A percentile compares a stretch with the other conserved stretches of the same genome.
Conservation (phyloP, 2,797 vertebrate genomes). For the Chaetophractus vellerosus region DNA sequence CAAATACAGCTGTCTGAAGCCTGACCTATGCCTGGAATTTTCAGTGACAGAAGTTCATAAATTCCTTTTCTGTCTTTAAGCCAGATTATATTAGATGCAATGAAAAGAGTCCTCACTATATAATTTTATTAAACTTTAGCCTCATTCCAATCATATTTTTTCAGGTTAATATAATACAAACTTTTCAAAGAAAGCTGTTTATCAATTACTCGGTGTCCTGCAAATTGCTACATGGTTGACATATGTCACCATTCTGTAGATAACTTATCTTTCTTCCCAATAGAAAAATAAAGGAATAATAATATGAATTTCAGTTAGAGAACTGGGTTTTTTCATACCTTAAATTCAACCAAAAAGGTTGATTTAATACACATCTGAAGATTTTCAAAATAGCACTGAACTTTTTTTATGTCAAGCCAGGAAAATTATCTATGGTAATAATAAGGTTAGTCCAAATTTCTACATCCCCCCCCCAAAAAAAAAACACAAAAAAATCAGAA, state of each 20-base stretch:
- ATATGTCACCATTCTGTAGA: not conserved
- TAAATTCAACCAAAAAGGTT: slow-evolving; percentile 59
- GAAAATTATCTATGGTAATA: slow-evolving; percentile 31
- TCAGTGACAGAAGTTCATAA: slow-evolving; percentile 29
- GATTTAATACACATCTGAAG: slow-evolving; percentile 27
- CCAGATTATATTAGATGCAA: not conserved
- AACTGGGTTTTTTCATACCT: slow-evolving; percentile 28
- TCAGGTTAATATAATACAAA: slow-evolving; percentile 15
- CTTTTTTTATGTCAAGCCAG: slow-evolving; percentile 11
- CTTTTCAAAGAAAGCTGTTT: slow-evolving; percentile 67
- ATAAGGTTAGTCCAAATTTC: not conserved
- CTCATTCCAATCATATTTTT: slow-evolving; percentile 52
- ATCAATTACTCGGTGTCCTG: not conserved
- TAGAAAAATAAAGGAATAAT: not conserved
- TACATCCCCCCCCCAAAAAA: not conserved
- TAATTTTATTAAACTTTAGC: not conserved
- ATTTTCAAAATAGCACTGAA: slow-evolving; percentile 64
- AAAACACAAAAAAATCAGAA: slow-evolving; percentile 31
- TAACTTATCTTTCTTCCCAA: slow-evolving; percentile 40
- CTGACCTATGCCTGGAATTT: not conserved
- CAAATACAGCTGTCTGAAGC: not conserved
- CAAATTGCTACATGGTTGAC: slow-evolving; percentile 1
- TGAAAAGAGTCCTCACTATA: not conserved
- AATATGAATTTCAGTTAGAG: not conserved
- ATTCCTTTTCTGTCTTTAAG: not conserved